phyloP scores from a whole-genome alignment of 2,888 invertebrate genomes.

The Pterobdella sp. region DNA sequence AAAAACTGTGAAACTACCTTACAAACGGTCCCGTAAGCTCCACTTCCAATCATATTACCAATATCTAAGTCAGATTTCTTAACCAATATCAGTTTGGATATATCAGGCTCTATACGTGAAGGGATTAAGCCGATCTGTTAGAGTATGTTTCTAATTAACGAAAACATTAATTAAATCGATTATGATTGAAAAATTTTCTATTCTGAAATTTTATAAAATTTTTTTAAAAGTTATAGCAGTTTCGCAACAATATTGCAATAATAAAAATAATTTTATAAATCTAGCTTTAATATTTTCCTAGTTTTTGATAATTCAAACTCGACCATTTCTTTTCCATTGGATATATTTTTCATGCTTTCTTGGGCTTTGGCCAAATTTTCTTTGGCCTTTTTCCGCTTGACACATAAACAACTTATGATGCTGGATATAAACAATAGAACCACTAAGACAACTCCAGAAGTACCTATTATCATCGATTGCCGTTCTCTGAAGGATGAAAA shows the following conservation, averaged over 20 bases:
- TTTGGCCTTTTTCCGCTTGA: constrained; percentile 18
- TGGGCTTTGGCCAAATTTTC: constrained; percentile 11
- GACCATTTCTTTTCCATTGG: constrained; percentile 8
- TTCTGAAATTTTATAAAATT: not conserved
- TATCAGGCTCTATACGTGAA: constrained; percentile 82
- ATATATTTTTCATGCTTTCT: constrained; percentile 12
- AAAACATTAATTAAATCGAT: not conserved
- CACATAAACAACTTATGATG: constrained; percentile 2
- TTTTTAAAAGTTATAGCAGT: not conserved
- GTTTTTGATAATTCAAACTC: not conserved
- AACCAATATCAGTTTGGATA: constrained; percentile 81
- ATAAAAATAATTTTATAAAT: not conserved
- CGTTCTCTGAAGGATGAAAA: constrained; percentile 13
- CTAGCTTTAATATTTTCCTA: no score
- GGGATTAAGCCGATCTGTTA: constrained; percentile 59
- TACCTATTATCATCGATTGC: not conserved
- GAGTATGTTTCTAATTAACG: not conserved
- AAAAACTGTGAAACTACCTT: constrained; percentile 54
- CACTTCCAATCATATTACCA: constrained; percentile 84
- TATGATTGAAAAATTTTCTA: not conserved
- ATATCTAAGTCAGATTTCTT: constrained; percentile 84
- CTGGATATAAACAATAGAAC: not conserved
- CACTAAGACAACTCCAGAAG: not conserved
- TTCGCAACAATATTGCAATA: not conserved
- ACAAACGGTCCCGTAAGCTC: constrained; percentile 91